Evolutionary conservation across 2,888 invertebrate species (phyloP), one percentile per base, ranked within the genome.

Genomic region (Stenotaenia linearis): DNA sequence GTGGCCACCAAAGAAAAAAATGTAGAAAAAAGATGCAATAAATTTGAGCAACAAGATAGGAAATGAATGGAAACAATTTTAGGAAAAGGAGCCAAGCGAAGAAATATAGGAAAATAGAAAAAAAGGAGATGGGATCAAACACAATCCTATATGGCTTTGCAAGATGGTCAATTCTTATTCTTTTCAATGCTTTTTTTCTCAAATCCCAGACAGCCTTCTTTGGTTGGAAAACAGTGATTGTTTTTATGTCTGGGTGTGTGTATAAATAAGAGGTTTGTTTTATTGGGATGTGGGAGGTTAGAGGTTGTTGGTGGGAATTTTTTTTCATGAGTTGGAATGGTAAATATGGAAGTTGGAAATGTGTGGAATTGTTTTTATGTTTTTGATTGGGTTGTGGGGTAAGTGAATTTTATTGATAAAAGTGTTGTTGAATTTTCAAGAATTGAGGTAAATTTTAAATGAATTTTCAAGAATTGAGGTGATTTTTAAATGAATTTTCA

Each of bases 21-120:
- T n/a, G n/a, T n/a, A 15, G 15, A 69, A 69, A 28, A 69, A 69
- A 69, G 9, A 69, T 69, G 69, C 69, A 69, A 69, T 69, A 69
- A 69, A 69, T 69, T 69, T 69, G 69, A 69, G 69, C 69, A 69
- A 69, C 69, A 69, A 69, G 69, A 23, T 69, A 69, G 69, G 69
- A 69, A 69, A 69, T 69, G 69, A 69, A 69, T 69, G 69, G 69
- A 69, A 69, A 69, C 69, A 69, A 69, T 69, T 69, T 69, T 69
- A 28, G 69, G 25, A 69, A 69, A 69, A 69, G 69, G 50, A 50
- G 50, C 21, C 50, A 69, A 69, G 69, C 69, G n/a, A 28, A 69
- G 69, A 69, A 25, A 69, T 69, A 69, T 69, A 69, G 50, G 50
- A 50, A 69, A 25, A 69, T 15, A 69, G 6, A 28, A 69, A 69